Conservation (phyloP, 2,888 invertebrate genomes). For the Ophion ellenae region DNA sequence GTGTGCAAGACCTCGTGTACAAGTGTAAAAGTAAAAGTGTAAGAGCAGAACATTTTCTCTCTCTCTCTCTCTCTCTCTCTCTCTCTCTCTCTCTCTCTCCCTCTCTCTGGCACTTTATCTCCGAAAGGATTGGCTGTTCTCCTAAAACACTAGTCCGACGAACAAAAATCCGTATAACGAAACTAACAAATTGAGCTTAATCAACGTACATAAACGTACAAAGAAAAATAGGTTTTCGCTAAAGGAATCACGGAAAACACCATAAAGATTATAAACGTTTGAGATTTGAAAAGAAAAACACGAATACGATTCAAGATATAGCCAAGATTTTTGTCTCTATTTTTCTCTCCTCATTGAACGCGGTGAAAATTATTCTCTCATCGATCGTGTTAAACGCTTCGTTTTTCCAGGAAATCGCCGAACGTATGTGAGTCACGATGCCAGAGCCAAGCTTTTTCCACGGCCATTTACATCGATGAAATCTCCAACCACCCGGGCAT, state of each 20-base stretch:
- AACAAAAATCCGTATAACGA: constrained; percentile 9
- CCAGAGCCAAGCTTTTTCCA: constrained; percentile 50
- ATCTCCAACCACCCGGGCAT: constrained; percentile 61
- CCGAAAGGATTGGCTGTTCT: constrained; percentile 20
- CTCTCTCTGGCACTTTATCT: neutral
- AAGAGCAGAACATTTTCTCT: neutral
- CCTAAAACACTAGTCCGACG: constrained; percentile 4
- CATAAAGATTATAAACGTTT: too few species aligned
- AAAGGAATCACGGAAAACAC: neutral
- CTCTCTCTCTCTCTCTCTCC: neutral
- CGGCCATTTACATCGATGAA: constrained; percentile 64
- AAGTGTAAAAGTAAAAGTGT: neutral
- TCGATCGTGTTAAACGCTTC: constrained; percentile 31
- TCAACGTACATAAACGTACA: neutral
- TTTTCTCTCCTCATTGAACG: constrained; percentile 12
- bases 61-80: constrained; percentile 16
- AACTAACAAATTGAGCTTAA: constrained; percentile 15
- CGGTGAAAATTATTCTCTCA: constrained; percentile 60
- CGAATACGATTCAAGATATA: too few species aligned
- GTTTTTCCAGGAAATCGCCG: constrained; percentile 39
- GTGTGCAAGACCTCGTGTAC: constrained; percentile 10
- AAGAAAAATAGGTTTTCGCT: neutral
- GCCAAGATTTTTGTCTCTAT: neutral
- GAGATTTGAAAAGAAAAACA: too few species aligned
- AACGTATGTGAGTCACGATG: constrained; percentile 51